Base-by-base conservation (phyloP, 1,140 invertebrate species). In the Elymnias hypermnestra region DNA sequence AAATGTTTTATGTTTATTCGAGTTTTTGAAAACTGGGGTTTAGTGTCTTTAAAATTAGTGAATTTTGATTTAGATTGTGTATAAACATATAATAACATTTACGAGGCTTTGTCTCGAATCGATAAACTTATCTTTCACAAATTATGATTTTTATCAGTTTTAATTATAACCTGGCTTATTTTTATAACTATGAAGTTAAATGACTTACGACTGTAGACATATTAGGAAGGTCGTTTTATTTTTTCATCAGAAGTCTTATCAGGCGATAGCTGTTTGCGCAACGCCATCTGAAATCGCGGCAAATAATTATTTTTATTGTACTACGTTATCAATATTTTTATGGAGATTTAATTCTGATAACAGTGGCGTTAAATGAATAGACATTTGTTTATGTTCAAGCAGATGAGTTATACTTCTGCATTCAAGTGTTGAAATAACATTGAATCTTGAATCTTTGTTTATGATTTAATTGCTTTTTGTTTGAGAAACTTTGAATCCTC, bases 361-460 rank as follows among this genome's bases (percentile, higher is more conserved):
- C 45, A 35, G 33, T 40, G 45, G 28, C 36, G 40, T 8, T 35
- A 21, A 48, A 33, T 25, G 21, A 9, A 23, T 31, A 47, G 12
- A 10, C 45, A 25, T 35, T 12, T 33, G 13, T 12, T n/a, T n/a
- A 9, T 33, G 12, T 33, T 31, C 1, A 5, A 18, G 22, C 18
- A 19, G 28, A 42, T 31, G 39, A 42, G 22, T 42, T 42, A 42
- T 21, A 29, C 10, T n/a, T 21, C 12, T 40, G 8, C 18, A 31
- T 23, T 9, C 4, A 21, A 7, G 38, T 65, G 47, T 63, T 63
- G 55, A 43, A 53, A 61, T 53, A 58, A 63, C 57, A 63, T 48
- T 55, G 40, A 35, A 53, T 56, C 49, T 57, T 39, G 15, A 8
- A 8, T 28, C 55, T 38, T 61, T 63, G 57, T 63, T 58, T 58